Evolutionary conservation across 2,888 invertebrate species (phyloP), one percentile per base, ranked within the genome.

Genomic region (Eristalis intricaria): DNA sequence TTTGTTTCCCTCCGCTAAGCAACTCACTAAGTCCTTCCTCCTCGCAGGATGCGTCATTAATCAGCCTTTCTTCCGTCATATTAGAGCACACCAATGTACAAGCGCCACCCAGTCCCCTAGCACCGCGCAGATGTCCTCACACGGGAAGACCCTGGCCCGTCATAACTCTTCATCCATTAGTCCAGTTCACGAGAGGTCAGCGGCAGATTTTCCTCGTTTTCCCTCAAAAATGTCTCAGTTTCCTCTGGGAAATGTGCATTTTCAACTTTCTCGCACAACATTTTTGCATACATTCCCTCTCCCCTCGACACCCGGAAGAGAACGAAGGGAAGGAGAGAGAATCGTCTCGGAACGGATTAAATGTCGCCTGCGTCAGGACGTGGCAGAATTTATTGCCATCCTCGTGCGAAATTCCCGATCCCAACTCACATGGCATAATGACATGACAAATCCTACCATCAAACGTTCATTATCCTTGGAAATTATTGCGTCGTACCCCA

Each of bases 361-460:
- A 86, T 74, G 61, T 82, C 85, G 74, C 65, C 40, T 68, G 23
- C 29, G 32, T 26, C 80, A 40, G 32, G 40, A 58, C 32, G 35
- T 29, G 23, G 60, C 38, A 76, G 22, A 78, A 86, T 78, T 86
- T 86, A 82, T 82, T 78, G 71, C 82, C 69, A 74, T 82, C 85
- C 65, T 81, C 65, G 50, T 70, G 77, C 71, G 38, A 86, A 82
- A 86, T 70, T 74, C 19, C 5, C 29, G 69, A 82, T 74, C 82
- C 70, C 82, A 65, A 82, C 82, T 81, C 82, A 81, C 61, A 81
- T 76, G 71, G 84, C 82, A 68, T 82, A 86, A 86, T 86, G 85
- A 86, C 85, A 86, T 82, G 82, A 86, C 85, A 86, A 82, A 86
- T 86, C 85, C 85, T 78, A 69, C 64, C 70, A 75, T 61, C 26